A percentile compares a stretch with the other conserved stretches of the same genome.
phyloP scores from a whole-genome alignment of 2,888 invertebrate genomes.

The Rhingia campestris region DNA sequence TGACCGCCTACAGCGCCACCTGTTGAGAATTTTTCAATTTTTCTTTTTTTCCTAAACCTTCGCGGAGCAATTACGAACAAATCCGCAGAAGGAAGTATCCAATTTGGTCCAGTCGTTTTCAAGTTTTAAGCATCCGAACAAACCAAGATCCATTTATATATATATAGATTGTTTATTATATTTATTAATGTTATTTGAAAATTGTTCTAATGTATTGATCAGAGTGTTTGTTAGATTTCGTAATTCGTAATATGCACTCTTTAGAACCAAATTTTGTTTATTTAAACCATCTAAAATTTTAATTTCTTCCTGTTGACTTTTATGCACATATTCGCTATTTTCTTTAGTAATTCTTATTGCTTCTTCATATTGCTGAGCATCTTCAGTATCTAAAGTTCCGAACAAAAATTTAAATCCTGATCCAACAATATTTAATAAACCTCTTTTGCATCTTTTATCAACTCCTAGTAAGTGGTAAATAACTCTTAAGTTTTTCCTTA shows the following conservation, averaged over 20 bases:
- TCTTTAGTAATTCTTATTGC: slow-evolving; percentile 12
- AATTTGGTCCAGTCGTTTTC: no score
- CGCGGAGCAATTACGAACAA: no score
- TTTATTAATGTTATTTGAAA: neutral
- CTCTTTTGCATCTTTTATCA: slow-evolving; percentile 4
- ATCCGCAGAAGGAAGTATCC: no score
- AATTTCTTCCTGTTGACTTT: slow-evolving; percentile 39
- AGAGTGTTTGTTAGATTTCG: slow-evolving; percentile 14
- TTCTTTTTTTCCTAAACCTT: no score
- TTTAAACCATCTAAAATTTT: slow-evolving; percentile 18
- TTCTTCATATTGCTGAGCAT: slow-evolving; percentile 22
- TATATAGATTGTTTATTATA: no score
- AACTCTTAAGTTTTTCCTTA: no score
- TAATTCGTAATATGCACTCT: slow-evolving; percentile 10
- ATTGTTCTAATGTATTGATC: slow-evolving; percentile 1
- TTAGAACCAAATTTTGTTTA: slow-evolving; percentile 20
- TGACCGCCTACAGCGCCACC: no score
- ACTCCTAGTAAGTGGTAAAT: slow-evolving; percentile 21
- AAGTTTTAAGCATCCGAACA: no score
- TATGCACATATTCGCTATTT: slow-evolving; percentile 20
- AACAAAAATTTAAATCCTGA: slow-evolving; percentile 15
- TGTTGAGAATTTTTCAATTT: no score
- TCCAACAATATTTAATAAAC: slow-evolving; percentile 10
- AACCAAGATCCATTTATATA: no score
- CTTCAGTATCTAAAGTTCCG: slow-evolving; percentile 22